Percentiles rank a stretch among this genome's conserved stretches.
These are phyloP conservation scores for Myotis myotis DNA, from an alignment of 2,797 vertebrate genomes.

Conservation along the genomic window DNA sequence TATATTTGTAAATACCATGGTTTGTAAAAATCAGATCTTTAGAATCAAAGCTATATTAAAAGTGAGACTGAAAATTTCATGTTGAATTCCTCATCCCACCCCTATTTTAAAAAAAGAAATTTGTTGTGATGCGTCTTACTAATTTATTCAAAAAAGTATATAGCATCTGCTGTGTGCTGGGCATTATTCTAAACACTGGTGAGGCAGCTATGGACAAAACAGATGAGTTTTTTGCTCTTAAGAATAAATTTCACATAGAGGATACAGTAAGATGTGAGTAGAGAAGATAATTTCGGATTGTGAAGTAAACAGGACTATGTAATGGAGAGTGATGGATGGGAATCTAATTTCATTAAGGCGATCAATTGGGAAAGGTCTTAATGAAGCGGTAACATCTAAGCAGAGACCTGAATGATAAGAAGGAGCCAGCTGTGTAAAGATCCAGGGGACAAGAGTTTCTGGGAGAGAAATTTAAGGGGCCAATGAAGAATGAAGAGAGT, in stretches of 20 bases:
- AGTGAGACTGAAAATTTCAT: background rate
- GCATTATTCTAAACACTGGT: background rate
- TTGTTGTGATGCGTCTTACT: background rate
- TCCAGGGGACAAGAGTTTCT: background rate
- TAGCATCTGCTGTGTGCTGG: background rate
- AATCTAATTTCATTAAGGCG: slow-evolving; percentile 39
- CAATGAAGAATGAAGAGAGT: background rate
- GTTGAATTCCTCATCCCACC: background rate
- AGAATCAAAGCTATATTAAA: slow-evolving; percentile 42
- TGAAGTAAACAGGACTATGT: background rate
- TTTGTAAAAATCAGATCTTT: background rate
- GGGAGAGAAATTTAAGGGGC: background rate
- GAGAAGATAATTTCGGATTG: slow-evolving; percentile 21
- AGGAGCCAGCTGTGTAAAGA: background rate
- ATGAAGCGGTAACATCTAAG: background rate
- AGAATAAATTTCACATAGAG: background rate
- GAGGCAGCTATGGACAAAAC: background rate
- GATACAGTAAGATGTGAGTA: background rate
- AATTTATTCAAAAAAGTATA: background rate
- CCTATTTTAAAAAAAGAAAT: background rate
- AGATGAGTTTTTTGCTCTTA: background rate
- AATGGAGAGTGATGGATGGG: background rate
- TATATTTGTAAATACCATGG: background rate
- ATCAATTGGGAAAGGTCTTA: background rate
- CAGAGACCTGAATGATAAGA: background rate